phyloP scores from a whole-genome alignment of 1,140 invertebrate genomes.

The Neotoxoptera formosana region DNA sequence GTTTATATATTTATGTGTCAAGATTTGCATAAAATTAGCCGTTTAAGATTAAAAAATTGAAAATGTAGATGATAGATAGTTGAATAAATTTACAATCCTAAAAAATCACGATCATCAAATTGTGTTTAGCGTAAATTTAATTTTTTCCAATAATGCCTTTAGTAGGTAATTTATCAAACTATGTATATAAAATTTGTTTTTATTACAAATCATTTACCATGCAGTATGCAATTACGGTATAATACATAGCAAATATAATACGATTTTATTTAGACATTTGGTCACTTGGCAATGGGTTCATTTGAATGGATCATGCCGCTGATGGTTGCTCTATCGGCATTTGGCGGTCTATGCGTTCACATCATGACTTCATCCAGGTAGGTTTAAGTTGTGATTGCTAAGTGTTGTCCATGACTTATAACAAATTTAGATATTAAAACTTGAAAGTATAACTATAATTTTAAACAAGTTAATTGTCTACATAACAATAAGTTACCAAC shows the following conservation, averaged over 20 bases:
- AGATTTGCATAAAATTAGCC: background rate
- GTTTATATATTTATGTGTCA: background rate
- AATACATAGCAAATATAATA: background rate
- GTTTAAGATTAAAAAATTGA: background rate
- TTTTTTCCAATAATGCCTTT: too few species aligned
- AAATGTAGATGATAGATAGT: background rate
- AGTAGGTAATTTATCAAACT: background rate
- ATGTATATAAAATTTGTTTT: conserved; percentile 4
- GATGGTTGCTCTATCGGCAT: conserved; percentile 84
- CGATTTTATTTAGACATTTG: conserved; percentile 64
- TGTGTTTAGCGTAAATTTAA: background rate
- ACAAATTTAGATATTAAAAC: background rate
- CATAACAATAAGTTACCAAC: background rate
- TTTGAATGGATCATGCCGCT: conserved; percentile 82
- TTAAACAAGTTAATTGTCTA: background rate
- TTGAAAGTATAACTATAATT: background rate
- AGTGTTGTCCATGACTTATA: background rate
- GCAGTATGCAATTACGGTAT: background rate
- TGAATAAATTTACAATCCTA: background rate
- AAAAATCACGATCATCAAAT: background rate
- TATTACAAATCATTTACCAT: background rate
- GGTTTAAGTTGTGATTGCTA: background rate
- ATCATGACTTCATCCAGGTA: conserved; percentile 83
- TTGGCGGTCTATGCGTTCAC: conserved; percentile 86
- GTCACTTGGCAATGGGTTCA: conserved; percentile 84